These are phyloP conservation scores for Oncopeltus fasciatus DNA, from an alignment of 1,140 invertebrate species.

Conservation along the genomic window DNA sequence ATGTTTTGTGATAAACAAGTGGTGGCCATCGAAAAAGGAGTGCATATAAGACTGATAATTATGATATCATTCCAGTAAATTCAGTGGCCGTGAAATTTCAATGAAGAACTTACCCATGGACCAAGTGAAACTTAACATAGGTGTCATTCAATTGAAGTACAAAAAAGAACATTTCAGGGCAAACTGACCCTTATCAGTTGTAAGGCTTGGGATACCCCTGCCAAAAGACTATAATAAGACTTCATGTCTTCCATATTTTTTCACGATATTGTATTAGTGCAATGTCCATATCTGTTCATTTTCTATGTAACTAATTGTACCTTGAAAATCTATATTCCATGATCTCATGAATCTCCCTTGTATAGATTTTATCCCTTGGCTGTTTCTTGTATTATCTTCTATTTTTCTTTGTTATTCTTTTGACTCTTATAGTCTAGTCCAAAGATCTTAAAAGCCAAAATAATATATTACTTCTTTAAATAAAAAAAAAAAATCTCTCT, in stretches of 20 bases:
- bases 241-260: constrained; percentile 6
- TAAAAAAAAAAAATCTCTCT: constrained; percentile 4
- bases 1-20: background rate
- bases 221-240: constrained; percentile 7
- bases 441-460: constrained; percentile 4
- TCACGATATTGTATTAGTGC: constrained; percentile 7
- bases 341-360: constrained; percentile 7
- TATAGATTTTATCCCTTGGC: background rate
- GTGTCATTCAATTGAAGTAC: constrained; percentile 6
- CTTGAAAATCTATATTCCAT: constrained; percentile 9
- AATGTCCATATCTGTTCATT: constrained; percentile 7
- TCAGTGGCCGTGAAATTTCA: constrained; percentile 6
- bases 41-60: constrained; percentile 8
- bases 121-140: constrained; percentile 9
- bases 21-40: constrained; percentile 5
- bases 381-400: background rate
- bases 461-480: background rate
- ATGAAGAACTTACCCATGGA: background rate
- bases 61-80: constrained; percentile 11
- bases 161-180: constrained; percentile 11
- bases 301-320: constrained; percentile 2
- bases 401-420: background rate
- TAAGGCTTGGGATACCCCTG: constrained; percentile 1
- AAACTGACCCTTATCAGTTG: constrained; percentile 6
- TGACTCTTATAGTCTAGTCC: background rate